Percentiles rank a stretch among this genome's conserved stretches.
Conservation (phyloP, 2,888 invertebrate genomes). For the Lycia hirtaria region DNA sequence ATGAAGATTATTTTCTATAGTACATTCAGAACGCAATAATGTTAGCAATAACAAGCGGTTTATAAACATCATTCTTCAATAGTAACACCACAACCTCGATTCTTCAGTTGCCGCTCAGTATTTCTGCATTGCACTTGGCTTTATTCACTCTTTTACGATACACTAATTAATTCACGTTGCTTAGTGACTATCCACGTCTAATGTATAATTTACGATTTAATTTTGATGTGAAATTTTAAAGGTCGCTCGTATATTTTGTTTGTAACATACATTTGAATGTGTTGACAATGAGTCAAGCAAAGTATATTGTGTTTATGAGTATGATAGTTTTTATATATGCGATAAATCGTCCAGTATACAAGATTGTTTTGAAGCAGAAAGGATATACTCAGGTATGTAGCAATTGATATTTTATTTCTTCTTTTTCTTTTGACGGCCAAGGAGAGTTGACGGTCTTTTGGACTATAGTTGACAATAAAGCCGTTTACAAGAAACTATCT, state of each 20-base stretch:
- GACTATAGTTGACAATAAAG: too few relatives aligned
- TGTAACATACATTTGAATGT: constrained; percentile 2
- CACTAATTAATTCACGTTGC: background rate
- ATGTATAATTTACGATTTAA: too few relatives aligned
- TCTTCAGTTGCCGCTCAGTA: constrained; percentile 59
- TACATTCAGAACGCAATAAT: constrained; percentile 61
- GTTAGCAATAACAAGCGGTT: constrained; percentile 65
- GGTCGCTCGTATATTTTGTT: constrained; percentile 13
- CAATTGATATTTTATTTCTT: background rate
- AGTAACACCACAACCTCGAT: constrained; percentile 49
- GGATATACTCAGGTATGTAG: constrained; percentile 88
- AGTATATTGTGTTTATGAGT: constrained; percentile 47
- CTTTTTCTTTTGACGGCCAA: background rate
- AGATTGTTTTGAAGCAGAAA: constrained; percentile 87
- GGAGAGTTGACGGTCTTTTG: too few relatives aligned
- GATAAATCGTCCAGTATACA: constrained; percentile 81
- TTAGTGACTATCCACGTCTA: too few relatives aligned
- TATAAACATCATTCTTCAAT: constrained; percentile 69
- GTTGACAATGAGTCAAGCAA: constrained; percentile 44
- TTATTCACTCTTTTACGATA: background rate
- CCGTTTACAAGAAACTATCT: too few relatives aligned
- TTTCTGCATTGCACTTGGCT: constrained; percentile 52
- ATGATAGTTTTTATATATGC: constrained; percentile 45
- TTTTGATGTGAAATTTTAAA: background rate
- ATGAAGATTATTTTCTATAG: constrained; percentile 44